Percentiles rank a stretch among this genome's conserved stretches.
Evolutionary conservation across 2,113 vertebrate genomes (phyloP).

Genomic region (Coturnix japonica): DNA sequence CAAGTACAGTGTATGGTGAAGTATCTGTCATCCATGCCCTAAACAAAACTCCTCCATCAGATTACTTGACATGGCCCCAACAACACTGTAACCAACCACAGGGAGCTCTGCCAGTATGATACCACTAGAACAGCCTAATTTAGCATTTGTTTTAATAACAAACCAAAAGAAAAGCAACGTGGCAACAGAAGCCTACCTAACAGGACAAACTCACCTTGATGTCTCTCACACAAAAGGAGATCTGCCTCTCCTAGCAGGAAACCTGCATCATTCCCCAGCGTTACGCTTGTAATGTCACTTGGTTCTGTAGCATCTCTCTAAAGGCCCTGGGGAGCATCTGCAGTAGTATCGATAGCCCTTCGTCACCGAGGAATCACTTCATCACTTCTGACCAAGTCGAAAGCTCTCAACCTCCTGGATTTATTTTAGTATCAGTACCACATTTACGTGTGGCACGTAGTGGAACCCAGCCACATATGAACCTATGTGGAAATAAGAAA

Average conservation of each 20-base stretch:
- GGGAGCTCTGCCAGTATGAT: background rate
- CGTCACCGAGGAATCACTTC: background rate
- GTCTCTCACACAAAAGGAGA: fast-evolving
- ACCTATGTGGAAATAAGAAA: background rate
- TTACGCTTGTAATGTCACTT: background rate
- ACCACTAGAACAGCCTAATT: background rate
- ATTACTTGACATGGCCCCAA: background rate
- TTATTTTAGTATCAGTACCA: background rate
- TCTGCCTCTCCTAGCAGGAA: background rate
- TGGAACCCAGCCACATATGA: background rate
- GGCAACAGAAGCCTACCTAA: background rate
- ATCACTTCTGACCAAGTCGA: background rate
- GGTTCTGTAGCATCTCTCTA: background rate
- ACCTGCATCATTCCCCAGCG: background rate
- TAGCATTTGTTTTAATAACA: background rate
- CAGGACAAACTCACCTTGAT: background rate
- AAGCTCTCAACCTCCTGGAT: background rate
- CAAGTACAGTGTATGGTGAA: background rate
- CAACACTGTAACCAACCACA: background rate
- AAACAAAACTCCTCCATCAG: background rate
- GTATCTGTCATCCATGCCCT: background rate
- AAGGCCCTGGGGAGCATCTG: background rate
- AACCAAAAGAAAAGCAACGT: background rate
- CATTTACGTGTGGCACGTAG: background rate
- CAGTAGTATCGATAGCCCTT: background rate